Evolutionary conservation across 1,140 invertebrate species (phyloP).

Genomic region (Drosophila gunungcola): DNA sequence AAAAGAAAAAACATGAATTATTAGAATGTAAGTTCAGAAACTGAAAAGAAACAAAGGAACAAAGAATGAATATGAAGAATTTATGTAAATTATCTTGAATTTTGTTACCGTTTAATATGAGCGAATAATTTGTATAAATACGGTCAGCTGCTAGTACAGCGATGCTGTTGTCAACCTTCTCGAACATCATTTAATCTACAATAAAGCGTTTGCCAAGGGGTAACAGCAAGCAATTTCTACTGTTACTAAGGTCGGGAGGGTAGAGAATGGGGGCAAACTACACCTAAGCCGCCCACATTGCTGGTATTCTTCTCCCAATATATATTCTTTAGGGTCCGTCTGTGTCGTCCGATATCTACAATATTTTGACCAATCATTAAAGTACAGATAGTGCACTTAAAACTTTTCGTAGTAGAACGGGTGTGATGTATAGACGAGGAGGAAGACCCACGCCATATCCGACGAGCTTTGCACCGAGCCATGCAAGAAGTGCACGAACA

Average conservation of each 20-base stretch:
- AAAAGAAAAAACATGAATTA: too few relatives aligned
- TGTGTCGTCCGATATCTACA: not conserved
- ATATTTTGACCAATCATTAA: not conserved
- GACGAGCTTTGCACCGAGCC: conserved; percentile 1
- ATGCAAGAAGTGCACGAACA: not conserved
- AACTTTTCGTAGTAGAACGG: too few relatives aligned
- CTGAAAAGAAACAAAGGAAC: too few relatives aligned
- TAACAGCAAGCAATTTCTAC: not conserved
- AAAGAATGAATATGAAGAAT: too few relatives aligned
- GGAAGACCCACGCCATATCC: not conserved
- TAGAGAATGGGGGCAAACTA: conserved; percentile 1
- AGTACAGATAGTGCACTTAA: not conserved
- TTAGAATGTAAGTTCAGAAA: too few relatives aligned
- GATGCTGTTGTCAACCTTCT: too few relatives aligned
- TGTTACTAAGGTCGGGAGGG: not conserved
- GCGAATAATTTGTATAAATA: too few relatives aligned
- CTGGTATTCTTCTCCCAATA: not conserved
- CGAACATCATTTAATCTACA: too few relatives aligned
- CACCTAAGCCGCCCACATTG: conserved; percentile 3
- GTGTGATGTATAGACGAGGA: not conserved
- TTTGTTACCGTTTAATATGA: too few relatives aligned
- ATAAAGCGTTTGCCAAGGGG: not conserved
- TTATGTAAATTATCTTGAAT: too few relatives aligned
- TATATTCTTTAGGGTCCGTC: not conserved
- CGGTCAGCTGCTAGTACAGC: too few relatives aligned